phyloP scores from a whole-genome alignment of 2,888 invertebrate genomes.

The Myathropa florea region DNA sequence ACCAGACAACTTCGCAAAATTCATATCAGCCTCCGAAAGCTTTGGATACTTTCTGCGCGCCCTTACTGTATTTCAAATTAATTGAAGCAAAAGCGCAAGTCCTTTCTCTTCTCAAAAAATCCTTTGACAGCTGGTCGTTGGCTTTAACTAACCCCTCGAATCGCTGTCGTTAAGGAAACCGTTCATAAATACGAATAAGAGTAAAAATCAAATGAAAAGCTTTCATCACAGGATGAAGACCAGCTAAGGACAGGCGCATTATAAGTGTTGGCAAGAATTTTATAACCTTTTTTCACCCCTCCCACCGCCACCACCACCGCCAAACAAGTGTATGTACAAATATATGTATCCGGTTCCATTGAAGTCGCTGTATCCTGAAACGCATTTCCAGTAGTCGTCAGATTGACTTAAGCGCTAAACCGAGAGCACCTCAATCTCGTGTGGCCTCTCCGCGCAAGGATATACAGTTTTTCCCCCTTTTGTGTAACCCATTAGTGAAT shows the following conservation, averaged over 20 bases:
- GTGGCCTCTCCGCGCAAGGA: not conserved
- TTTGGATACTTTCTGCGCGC: not conserved
- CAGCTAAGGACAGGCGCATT: conserved; percentile 11
- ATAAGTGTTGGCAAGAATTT: not conserved
- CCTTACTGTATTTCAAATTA: not conserved
- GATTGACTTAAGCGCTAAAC: conserved; percentile 17
- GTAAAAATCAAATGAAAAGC: conserved; percentile 6
- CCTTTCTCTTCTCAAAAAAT: not conserved
- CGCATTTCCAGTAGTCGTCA: conserved; percentile 8
- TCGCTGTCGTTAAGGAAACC: not conserved
- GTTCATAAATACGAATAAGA: conserved; percentile 6
- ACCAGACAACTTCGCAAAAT: not conserved
- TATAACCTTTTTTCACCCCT: not conserved
- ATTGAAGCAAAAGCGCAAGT: not conserved
- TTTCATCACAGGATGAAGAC: conserved; percentile 2
- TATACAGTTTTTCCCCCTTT: not conserved
- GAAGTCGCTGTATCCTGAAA: conserved; percentile 9
- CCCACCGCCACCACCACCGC: not conserved
- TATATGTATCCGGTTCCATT: not conserved
- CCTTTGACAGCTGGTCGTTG: not conserved
- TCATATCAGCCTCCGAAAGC: not conserved
- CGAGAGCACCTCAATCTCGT: not conserved
- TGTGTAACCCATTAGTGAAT: not conserved
- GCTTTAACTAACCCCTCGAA: not conserved
- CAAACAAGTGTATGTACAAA: not conserved